Base-by-base conservation (phyloP, 2,797 vertebrate genomes). In the Otus scops region DNA sequence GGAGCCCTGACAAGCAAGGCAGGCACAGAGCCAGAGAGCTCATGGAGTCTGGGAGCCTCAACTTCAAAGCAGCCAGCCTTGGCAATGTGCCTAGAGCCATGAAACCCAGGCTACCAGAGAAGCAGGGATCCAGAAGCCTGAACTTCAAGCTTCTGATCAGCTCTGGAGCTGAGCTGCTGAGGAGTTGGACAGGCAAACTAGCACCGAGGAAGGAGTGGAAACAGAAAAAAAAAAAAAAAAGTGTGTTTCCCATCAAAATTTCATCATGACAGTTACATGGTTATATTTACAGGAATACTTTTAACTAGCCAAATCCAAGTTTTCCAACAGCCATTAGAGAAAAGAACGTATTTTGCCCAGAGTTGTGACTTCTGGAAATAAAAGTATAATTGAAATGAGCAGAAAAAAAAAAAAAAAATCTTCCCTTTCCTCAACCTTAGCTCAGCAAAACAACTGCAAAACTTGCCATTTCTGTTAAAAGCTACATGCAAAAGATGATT, bases 61-160 rank as follows among this genome's bases (percentile, higher is more conserved):
- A 32, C 92, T 94, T 88, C 85, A 93, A 96, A 96, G 94, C 56
- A 60, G 45, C 13, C 53, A 50, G 63, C 54, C 39, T 15, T 85
- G 93, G 93, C 88, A 69, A 51, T 0, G 11, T 10, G 92, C 90
- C 94, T 17, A 32, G 16, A 70, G 89, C 87, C 67, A 90, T 6
- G 2, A 84, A 89, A 81, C 8, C 53, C 75, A 56, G 76, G 79
- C 57, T 61, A 41, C 23, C 82, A 34, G 5, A 70, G 50, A 74
- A 54, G 21, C 41, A 60, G 38, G 36, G 63, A 85, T 23, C 48
- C 48, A 78, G 56, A 38, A 59, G 28, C 67, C 92, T 87, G 85
- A 73, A 76, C 85, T 88, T 79, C 26, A 15, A 71, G 74, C n/a
- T 84, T 59, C 39, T 60, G 65, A 39, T 47, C 65, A 32, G 34